phyloP scores from a whole-genome alignment of 1,140 invertebrate genomes.

The Drosophila trapezifrons region DNA sequence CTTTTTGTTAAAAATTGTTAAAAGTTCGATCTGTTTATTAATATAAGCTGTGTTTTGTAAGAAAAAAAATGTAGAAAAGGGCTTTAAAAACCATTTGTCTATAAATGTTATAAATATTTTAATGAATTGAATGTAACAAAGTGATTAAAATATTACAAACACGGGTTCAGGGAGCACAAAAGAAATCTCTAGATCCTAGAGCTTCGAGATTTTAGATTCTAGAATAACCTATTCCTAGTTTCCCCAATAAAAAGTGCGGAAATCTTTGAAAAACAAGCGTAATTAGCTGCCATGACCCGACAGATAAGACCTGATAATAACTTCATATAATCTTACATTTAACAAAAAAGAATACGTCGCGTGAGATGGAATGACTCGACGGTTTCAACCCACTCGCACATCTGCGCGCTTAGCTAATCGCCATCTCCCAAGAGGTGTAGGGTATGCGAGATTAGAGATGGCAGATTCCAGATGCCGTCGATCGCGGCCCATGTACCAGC shows the following conservation, averaged over 20 bases:
- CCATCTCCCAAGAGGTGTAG: slow-evolving; percentile 9
- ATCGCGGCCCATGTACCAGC: slow-evolving; percentile 12
- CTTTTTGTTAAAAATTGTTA: neutral
- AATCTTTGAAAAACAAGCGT: slow-evolving; percentile 3
- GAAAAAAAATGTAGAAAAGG: too few relatives aligned
- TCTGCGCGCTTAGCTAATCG: neutral
- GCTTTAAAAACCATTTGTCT: too few relatives aligned
- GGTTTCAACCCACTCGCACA: neutral
- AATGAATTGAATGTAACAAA: too few relatives aligned
- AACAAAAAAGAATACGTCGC: neutral
- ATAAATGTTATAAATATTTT: too few relatives aligned
- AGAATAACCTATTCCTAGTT: neutral
- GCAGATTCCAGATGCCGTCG: slow-evolving; percentile 13
- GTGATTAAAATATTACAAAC: too few relatives aligned
- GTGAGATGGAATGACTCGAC: slow-evolving; percentile 16
- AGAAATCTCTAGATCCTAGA: neutral
- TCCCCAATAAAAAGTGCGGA: neutral
- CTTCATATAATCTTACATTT: neutral
- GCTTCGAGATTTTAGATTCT: too few relatives aligned
- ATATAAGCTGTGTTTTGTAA: too few relatives aligned
- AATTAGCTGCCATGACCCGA: neutral
- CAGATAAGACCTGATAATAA: slow-evolving; percentile 1
- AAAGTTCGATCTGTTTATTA: neutral
- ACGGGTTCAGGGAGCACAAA: too few relatives aligned
- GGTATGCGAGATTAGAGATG: slow-evolving; percentile 23